Percentiles rank a stretch among this genome's conserved stretches.
phyloP scores from a whole-genome alignment of 2,113 vertebrate species.

The Varanus komodoensis region DNA sequence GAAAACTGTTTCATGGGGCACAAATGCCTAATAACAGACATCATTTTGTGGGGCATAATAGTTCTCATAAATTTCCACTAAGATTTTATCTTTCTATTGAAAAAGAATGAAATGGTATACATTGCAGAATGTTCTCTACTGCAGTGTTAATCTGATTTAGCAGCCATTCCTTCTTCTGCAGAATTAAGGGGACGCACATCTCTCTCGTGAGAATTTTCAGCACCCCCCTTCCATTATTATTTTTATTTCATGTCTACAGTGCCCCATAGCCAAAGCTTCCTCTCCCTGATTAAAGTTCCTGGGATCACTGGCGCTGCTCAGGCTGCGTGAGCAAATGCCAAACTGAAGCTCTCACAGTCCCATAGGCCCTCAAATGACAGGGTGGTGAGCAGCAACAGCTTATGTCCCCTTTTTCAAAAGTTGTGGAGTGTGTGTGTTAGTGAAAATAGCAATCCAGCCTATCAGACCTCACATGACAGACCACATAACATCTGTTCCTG shows the following conservation, averaged over 20 bases:
- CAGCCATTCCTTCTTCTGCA: not conserved
- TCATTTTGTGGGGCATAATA: not conserved
- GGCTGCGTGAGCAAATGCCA: too few species aligned
- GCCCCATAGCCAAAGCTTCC: too few species aligned
- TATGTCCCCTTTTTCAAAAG: too few species aligned
- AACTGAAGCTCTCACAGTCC: too few species aligned
- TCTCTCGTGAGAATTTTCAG: not conserved
- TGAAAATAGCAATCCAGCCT: not conserved
- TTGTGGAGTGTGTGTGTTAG: too few species aligned
- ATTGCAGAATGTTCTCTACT: not conserved
- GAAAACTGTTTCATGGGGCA: not conserved
- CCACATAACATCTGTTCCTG: not conserved
- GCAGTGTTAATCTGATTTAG: not conserved
- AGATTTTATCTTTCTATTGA: not conserved
- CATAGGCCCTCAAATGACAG: too few species aligned
- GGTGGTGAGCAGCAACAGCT: too few species aligned
- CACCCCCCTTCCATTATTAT: not conserved
- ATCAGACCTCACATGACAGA: not conserved
- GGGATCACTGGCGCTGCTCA: not conserved
- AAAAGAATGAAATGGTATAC: not conserved
- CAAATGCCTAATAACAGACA: not conserved
- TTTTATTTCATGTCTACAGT: too few species aligned
- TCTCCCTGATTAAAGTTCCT: not conserved
- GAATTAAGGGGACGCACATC: not conserved
- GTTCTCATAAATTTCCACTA: not conserved